Conservation (phyloP, 2,888 invertebrate genomes). For the Leucoma salicis region DNA sequence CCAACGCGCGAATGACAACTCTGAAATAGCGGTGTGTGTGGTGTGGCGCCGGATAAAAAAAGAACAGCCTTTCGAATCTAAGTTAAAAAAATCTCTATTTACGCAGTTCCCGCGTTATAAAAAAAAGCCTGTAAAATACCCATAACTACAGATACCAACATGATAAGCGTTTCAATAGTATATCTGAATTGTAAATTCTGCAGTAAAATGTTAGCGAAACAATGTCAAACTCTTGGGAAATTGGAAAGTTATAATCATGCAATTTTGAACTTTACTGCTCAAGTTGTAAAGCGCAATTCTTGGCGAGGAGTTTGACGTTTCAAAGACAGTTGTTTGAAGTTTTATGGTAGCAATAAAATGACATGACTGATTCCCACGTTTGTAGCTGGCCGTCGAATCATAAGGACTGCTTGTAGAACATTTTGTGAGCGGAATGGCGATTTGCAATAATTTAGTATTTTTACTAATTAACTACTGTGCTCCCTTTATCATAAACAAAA, state of each 20-base stretch:
- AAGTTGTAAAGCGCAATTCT: constrained; percentile 15
- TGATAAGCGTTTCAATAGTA: constrained; percentile 28
- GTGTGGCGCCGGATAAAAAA: not conserved
- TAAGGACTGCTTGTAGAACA: too few relatives aligned
- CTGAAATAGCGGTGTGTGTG: too few relatives aligned
- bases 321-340: constrained; percentile 14
- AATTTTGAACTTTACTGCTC: constrained; percentile 24
- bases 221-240: constrained; percentile 12
- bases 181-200: constrained; percentile 31
- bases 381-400: constrained; percentile 7
- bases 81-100: constrained; percentile 4
- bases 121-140: constrained; percentile 10
- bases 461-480: too few relatives aligned
- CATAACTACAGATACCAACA: constrained; percentile 11
- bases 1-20: too few relatives aligned
- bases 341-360: constrained; percentile 27
- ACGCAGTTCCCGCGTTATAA: constrained; percentile 22
- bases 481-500: too few relatives aligned
- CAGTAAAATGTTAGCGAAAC: constrained; percentile 21
- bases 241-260: constrained; percentile 17
- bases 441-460: too few relatives aligned
- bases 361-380: constrained; percentile 26
- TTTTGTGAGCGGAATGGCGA: too few relatives aligned
- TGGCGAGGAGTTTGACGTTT: constrained; percentile 17
- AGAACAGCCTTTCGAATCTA: constrained; percentile 1